These are phyloP conservation scores for Fundulus diaphanus DNA, from an alignment of 2,797 vertebrate genomes.

Conservation along the genomic window DNA sequence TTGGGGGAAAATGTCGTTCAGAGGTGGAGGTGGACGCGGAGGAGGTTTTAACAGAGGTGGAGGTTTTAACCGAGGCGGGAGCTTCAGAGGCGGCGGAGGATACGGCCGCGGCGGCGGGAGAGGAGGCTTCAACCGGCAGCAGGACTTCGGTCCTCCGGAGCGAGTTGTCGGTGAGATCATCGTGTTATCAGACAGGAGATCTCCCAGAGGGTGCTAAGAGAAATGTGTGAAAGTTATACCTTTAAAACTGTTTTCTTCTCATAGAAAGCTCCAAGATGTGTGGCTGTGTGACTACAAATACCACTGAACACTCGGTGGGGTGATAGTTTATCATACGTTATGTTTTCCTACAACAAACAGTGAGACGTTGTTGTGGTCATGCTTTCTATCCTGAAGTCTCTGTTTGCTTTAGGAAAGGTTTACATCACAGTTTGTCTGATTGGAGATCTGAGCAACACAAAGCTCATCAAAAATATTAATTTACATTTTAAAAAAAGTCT, in stretches of 20 bases:
- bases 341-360: no score
- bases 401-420: no score
- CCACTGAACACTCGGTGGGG: no score
- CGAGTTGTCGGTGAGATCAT: slow-evolving; percentile 89
- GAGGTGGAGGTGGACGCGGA: slow-evolving; percentile 83
- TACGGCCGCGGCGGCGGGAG: slow-evolving; percentile 88
- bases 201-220: not conserved
- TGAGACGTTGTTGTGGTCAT: no score
- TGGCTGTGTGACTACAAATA: no score
- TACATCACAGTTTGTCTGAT: no score
- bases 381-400: no score
- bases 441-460: no score
- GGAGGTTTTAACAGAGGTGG: slow-evolving; percentile 66
- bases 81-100: slow-evolving; percentile 72
- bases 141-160: slow-evolving; percentile 93
- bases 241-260: not conserved
- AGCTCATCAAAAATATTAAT: no score
- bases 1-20: slow-evolving; percentile 80
- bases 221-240: not conserved
- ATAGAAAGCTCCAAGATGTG: no score
- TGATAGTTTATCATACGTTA: no score
- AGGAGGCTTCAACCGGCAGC: slow-evolving; percentile 90
- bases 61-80: slow-evolving; percentile 64
- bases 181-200: not conserved
- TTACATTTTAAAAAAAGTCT: no score